phyloP scores from a whole-genome alignment of 2,888 invertebrate genomes.

The Choristoneura rosaceana region DNA sequence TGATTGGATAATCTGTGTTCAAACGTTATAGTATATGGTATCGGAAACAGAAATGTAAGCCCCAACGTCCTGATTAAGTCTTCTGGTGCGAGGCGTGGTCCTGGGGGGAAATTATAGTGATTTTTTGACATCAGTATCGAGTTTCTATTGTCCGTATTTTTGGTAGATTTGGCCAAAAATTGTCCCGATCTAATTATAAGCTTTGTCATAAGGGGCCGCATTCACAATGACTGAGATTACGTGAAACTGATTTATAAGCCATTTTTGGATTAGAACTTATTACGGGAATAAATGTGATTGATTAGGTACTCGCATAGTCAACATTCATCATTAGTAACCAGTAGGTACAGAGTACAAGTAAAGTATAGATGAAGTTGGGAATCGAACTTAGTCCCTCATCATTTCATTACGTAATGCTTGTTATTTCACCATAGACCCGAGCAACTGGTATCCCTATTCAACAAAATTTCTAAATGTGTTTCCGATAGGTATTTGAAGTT shows the following conservation, averaged over 20 bases:
- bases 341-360: too few relatives aligned
- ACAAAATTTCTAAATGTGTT: too few relatives aligned
- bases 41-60: constrained; percentile 83
- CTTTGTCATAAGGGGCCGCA: constrained; percentile 63
- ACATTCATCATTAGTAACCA: too few relatives aligned
- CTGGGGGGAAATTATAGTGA: constrained; percentile 79
- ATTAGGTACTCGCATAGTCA: background rate
- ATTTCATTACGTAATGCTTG: too few relatives aligned
- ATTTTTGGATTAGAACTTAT: constrained; percentile 59
- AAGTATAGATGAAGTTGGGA: too few relatives aligned
- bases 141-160: constrained; percentile 76
- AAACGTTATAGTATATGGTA: constrained; percentile 82
- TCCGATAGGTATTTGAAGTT: too few relatives aligned
- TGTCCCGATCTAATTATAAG: constrained; percentile 76
- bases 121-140: constrained; percentile 76
- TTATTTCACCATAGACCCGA: too few relatives aligned
- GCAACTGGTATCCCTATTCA: too few relatives aligned
- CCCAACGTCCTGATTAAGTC: constrained; percentile 80
- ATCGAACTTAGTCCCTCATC: too few relatives aligned
- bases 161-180: constrained; percentile 76
- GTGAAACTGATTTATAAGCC: constrained; percentile 64
- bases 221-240: constrained; percentile 56
- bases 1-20: constrained; percentile 86
- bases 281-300: constrained; percentile 15
- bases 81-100: constrained; percentile 72